Evolutionary conservation across 2,888 invertebrate genomes (phyloP).

Genomic region (Pemphredon lugubris): DNA sequence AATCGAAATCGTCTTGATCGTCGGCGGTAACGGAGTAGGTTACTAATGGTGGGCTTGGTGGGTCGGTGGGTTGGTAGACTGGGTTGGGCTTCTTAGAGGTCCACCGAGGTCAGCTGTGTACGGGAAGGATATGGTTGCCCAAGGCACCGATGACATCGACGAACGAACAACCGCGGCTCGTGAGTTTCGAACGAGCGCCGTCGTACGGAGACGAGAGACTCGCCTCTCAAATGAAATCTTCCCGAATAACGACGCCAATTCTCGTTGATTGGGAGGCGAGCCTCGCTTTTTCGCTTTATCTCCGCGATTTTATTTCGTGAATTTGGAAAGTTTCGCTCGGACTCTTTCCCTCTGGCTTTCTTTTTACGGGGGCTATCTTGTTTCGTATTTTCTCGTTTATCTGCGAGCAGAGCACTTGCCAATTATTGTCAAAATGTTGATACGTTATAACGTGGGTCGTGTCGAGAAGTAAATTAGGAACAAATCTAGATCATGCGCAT

Average conservation of each 20-base stretch:
- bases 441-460: too few species aligned
- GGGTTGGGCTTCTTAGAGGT: conserved; percentile 76
- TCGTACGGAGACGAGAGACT: conserved; percentile 37
- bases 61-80: conserved; percentile 74
- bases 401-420: too few species aligned
- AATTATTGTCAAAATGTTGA: too few species aligned
- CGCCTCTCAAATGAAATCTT: conserved; percentile 63
- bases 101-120: conserved; percentile 75
- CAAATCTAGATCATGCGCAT: too few species aligned
- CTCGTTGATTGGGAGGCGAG: conserved; percentile 37
- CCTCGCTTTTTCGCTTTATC: conserved; percentile 9
- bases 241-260: conserved; percentile 53
- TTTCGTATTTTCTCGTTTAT: too few species aligned
- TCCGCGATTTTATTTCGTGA: background rate
- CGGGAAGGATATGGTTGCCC: conserved; percentile 76
- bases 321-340: background rate
- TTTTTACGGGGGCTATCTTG: too few species aligned
- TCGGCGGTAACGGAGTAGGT: conserved; percentile 68
- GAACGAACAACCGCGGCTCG: conserved; percentile 75
- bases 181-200: conserved; percentile 53
- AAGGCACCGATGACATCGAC: conserved; percentile 79
- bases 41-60: conserved; percentile 74
- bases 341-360: too few species aligned
- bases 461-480: too few species aligned
- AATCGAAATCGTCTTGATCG: conserved; percentile 69